These are phyloP conservation scores for Porites cylindrica DNA, from an alignment of 92 coral and sea anemone genomes.

Conservation along the genomic window DNA sequence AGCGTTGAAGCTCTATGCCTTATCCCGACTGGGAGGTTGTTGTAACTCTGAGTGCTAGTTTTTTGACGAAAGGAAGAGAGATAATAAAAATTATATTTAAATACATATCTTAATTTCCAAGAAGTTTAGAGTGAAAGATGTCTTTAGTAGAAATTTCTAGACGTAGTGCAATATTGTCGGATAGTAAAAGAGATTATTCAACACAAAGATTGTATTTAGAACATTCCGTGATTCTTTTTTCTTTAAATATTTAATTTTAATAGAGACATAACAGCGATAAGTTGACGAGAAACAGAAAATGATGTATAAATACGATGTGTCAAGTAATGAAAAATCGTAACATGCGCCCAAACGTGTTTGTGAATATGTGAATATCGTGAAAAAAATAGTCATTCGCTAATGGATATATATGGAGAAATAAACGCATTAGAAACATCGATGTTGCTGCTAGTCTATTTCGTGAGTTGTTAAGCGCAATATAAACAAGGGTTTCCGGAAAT, in stretches of 20 bases:
- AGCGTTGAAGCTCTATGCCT: background rate
- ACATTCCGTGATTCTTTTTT: conserved; percentile 14
- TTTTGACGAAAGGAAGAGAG: background rate
- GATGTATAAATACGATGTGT: background rate
- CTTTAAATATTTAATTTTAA: conserved; percentile 28
- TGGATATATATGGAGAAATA: background rate
- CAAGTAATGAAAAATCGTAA: background rate
- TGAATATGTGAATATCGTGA: background rate
- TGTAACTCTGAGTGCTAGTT: background rate
- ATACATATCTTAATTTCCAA: background rate
- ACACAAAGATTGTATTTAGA: background rate
- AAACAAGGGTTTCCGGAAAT: conserved; percentile 36
- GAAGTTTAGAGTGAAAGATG: background rate
- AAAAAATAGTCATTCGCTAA: background rate
- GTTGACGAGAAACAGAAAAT: background rate
- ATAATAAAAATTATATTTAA: background rate
- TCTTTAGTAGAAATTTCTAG: background rate
- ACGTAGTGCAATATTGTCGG: background rate
- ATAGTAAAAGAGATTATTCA: conserved; percentile 9
- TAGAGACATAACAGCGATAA: background rate
- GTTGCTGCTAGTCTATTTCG: conserved; percentile 17
- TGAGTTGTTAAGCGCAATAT: background rate
- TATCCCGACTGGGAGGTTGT: background rate
- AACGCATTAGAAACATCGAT: conserved; percentile 7
- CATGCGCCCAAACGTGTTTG: conserved; percentile 3